A percentile compares a stretch with the other conserved stretches of the same genome.
Evolutionary conservation across 2,888 invertebrate species (phyloP).

Genomic region (Drosophila phalerata): DNA sequence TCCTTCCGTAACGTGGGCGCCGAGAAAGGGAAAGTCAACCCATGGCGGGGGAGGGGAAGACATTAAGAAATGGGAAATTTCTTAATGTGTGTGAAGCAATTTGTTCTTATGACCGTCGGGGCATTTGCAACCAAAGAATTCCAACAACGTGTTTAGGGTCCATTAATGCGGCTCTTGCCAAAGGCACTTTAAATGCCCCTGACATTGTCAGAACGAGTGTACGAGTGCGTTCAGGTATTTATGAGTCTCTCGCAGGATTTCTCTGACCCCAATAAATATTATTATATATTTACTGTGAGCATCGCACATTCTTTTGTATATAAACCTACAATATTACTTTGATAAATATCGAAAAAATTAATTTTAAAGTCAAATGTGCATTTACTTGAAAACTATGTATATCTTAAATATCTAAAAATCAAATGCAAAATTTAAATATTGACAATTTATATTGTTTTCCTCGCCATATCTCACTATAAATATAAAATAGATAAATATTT

Average conservation of each 20-base stretch:
- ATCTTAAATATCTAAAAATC: no score
- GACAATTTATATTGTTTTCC: no score
- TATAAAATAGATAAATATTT: not conserved
- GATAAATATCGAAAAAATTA: not conserved
- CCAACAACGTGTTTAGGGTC: slow-evolving; percentile 75
- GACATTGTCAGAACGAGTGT: slow-evolving; percentile 23
- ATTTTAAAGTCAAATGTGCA: no score
- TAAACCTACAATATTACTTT: not conserved
- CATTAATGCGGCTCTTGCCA: slow-evolving; percentile 65
- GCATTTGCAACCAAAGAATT: slow-evolving; percentile 44
- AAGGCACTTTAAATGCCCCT: slow-evolving; percentile 49
- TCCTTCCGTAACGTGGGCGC: slow-evolving; percentile 39
- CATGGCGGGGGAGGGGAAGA: not conserved
- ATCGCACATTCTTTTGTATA: not conserved
- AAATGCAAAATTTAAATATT: no score
- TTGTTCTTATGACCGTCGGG: slow-evolving; percentile 57
- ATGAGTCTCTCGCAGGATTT: slow-evolving; percentile 24
- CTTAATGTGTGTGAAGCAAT: slow-evolving; percentile 74
- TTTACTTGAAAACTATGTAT: no score
- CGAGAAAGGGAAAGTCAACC: slow-evolving; percentile 14
- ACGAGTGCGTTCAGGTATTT: slow-evolving; percentile 42
- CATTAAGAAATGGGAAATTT: slow-evolving; percentile 31
- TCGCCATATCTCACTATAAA: no score
- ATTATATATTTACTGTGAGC: not conserved
- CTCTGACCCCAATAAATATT: slow-evolving; percentile 16